phyloP scores from a whole-genome alignment of 2,797 vertebrate genomes.

The Buceros bicornis region DNA sequence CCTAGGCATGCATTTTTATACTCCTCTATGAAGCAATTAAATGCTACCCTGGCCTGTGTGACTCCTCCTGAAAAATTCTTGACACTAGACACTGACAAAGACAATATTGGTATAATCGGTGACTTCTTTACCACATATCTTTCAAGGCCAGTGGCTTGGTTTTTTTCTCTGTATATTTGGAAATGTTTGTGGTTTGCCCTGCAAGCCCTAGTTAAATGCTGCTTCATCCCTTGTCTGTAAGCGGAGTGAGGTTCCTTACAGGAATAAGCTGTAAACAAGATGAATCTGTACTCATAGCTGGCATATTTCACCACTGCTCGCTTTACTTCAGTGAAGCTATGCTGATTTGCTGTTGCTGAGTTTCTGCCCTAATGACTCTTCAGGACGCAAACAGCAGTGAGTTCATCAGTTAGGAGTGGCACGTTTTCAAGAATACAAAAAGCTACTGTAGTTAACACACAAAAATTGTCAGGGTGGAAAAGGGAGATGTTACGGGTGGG shows the following conservation, averaged over 20 bases:
- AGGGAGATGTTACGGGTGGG: background rate
- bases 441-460: background rate
- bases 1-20: background rate
- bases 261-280: background rate
- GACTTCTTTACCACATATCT: background rate
- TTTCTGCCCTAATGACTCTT: conserved; percentile 12
- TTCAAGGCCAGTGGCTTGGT: background rate
- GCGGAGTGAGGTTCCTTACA: background rate
- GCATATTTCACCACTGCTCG: background rate
- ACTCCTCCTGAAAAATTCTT: background rate
- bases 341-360: background rate
- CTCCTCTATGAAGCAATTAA: background rate
- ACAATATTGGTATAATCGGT: background rate
- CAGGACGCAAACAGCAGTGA: conserved; percentile 43
- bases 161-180: background rate
- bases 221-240: background rate
- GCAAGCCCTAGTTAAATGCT: background rate
- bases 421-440: conserved; percentile 31
- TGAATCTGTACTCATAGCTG: background rate
- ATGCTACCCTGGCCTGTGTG: background rate
- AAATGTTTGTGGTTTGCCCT: background rate
- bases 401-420: conserved; percentile 29
- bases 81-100: background rate
- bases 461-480: background rate
- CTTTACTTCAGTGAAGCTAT: background rate